These are phyloP conservation scores for Argya squamiceps DNA, from an alignment of 2,797 vertebrate species.

Conservation along the genomic window DNA sequence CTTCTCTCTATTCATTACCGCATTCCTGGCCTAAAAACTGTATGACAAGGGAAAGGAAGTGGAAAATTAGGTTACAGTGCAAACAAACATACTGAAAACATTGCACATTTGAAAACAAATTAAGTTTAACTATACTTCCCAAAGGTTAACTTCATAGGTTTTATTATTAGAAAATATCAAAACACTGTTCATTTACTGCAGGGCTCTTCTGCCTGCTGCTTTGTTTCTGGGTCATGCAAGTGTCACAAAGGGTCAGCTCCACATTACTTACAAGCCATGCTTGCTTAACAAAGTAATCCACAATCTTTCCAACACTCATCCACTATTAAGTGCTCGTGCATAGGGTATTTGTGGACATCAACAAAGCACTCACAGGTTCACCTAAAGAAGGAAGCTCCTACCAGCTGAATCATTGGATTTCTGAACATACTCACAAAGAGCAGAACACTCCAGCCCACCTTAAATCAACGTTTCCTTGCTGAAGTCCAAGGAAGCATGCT, in stretches of 20 bases:
- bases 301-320: conserved; percentile 14
- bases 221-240: conserved; percentile 62
- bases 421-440: background rate
- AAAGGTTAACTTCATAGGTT: conserved; percentile 68
- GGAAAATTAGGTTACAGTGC: conserved; percentile 64
- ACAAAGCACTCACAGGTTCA: background rate
- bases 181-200: conserved; percentile 52
- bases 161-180: conserved; percentile 66
- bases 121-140: conserved; percentile 52
- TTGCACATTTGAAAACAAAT: conserved; percentile 59
- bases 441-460: background rate
- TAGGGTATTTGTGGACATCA: background rate
- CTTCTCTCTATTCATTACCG: conserved; percentile 59
- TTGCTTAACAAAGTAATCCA: conserved; percentile 59
- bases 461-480: background rate
- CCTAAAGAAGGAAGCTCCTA: background rate
- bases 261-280: conserved; percentile 60
- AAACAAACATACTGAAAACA: conserved; percentile 62
- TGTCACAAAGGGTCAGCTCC: conserved; percentile 41
- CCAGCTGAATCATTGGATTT: background rate
- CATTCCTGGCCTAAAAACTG: conserved; percentile 60
- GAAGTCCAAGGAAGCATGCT: background rate
- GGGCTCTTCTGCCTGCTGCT: conserved; percentile 48
- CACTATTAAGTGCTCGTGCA: background rate
- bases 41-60: conserved; percentile 67